Base-by-base conservation (phyloP, 1,140 invertebrate genomes). In the Cotesia vestalis region DNA sequence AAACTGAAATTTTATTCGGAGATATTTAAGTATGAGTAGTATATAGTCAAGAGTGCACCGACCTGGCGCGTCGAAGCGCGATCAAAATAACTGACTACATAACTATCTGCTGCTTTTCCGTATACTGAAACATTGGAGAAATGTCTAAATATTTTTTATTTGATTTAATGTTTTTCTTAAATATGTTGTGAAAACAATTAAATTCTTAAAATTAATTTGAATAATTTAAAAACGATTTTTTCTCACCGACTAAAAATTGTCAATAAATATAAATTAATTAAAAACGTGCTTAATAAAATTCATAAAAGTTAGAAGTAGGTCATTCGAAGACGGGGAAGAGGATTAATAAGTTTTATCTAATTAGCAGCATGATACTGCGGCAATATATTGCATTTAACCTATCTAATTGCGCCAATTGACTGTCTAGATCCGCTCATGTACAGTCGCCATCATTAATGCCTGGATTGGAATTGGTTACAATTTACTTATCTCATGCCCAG, bases 321-420 rank as follows among this genome's bases (percentile, higher is more conserved):
- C 62, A 46, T 63, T 46, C 59, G 70, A 55, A 53, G 75, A 75
- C 63, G 68, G 73, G 72, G 69, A 73, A 75, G 20, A 66, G 46
- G 62, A 71, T 66, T 20, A 71, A 71, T 64, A 59, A 57, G 61
- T 60, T 75, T 79, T 78, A 84, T 83, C 81, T 74, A 78, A 81
- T 85, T 83, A 83, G 79, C 67, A 66, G 66, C 73, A 35, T 38
- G 35, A 38, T 71, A 52, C 62, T 66, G 53, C 62, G 52, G 75
- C 75, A 78, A 72, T 69, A 72, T 69, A 75, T 73, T 77, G 78
- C 78, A 80, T 75, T 83, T 83, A 79, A 84, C 79, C 81, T 79
- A 76, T 79, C 76, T 78, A 80, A 83, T 84, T 83, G 73, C 75
- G 71, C 77, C 82, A 83, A 82, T 84, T 85, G 81, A 83, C 83